These are phyloP conservation scores for Geophilus truncorum DNA, from an alignment of 2,888 invertebrate genomes.

Conservation along the genomic window DNA sequence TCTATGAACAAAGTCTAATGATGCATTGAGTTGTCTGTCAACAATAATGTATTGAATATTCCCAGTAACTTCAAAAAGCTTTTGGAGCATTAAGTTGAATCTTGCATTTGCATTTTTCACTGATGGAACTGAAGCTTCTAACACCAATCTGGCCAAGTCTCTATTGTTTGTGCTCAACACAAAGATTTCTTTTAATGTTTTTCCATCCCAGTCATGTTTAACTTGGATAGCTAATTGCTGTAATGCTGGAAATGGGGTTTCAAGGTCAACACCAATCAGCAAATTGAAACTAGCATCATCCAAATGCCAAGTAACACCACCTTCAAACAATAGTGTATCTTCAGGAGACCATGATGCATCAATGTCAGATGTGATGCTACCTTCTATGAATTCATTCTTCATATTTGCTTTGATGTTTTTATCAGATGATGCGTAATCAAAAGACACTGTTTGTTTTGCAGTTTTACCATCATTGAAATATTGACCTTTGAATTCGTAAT, in stretches of 20 bases:
- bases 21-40: background rate
- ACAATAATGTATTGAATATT: background rate
- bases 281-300: background rate
- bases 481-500: background rate
- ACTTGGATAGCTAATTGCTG: background rate
- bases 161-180: background rate
- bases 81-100: background rate
- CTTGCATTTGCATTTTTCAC: background rate
- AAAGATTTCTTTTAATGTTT: background rate
- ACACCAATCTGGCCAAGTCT: background rate
- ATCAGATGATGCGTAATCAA: background rate
- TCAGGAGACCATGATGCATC: background rate
- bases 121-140: background rate
- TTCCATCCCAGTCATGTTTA: background rate
- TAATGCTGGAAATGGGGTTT: background rate
- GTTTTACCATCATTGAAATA: background rate
- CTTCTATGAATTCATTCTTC: background rate
- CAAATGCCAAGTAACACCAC: background rate
- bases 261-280: background rate
- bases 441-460: background rate
- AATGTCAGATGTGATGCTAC: background rate
- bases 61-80: background rate
- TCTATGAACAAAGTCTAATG: background rate
- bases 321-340: background rate
- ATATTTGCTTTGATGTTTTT: background rate